Evolutionary conservation across 1,140 invertebrate species (phyloP).

Genomic region (Sarcophaga bullata): DNA sequence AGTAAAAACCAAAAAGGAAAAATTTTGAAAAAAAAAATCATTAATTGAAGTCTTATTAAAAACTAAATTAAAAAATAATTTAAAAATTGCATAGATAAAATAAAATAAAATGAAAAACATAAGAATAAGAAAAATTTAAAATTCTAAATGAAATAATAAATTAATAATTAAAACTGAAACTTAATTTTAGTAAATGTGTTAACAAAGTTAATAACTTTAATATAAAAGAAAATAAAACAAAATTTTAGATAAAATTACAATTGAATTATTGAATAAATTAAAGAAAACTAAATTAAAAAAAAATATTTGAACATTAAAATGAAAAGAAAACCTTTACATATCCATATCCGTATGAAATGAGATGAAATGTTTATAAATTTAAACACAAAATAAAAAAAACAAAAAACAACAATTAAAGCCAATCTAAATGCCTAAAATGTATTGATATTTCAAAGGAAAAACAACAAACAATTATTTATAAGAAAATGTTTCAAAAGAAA

Average conservation of each 20-base stretch:
- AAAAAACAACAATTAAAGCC: background rate
- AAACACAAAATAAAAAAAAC: background rate
- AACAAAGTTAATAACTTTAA: slow-evolving; percentile 9
- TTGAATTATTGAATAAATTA: too few species aligned
- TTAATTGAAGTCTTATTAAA: too few species aligned
- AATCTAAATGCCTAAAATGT: slow-evolving; percentile 34
- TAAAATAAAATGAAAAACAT: too few species aligned
- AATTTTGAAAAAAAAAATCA: too few species aligned
- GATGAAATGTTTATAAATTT: background rate
- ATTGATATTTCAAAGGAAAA: background rate
- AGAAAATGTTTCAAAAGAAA: background rate
- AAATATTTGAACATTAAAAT: background rate
- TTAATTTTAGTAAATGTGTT: background rate
- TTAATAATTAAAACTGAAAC: slow-evolving; percentile 26
- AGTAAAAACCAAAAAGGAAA: slow-evolving; percentile 42
- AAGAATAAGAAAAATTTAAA: slow-evolving; percentile 41
- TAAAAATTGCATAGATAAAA: too few species aligned
- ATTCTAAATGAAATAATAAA: slow-evolving; percentile 39
- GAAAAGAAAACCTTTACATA: background rate
- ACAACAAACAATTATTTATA: background rate
- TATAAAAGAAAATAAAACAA: too few species aligned
- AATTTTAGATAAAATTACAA: too few species aligned
- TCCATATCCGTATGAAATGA: background rate
- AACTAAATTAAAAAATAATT: too few species aligned
- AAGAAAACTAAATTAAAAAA: background rate